These are phyloP conservation scores for Ophion costatus DNA, from an alignment of 2,888 invertebrate genomes.

Conservation along the genomic window DNA sequence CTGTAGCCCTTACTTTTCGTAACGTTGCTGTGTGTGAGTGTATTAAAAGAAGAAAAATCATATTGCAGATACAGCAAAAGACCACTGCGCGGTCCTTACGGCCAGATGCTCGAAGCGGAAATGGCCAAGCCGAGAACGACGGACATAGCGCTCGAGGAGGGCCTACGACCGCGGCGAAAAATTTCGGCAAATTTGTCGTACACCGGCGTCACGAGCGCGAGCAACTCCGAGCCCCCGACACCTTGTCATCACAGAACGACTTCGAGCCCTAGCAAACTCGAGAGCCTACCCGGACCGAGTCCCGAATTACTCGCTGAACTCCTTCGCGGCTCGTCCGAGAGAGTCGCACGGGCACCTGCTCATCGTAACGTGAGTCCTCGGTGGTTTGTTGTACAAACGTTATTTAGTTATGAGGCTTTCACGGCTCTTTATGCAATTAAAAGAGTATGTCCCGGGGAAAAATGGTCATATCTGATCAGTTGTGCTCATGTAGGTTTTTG, in stretches of 20 bases:
- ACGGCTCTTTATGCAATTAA: no score
- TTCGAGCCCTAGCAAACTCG: constrained; percentile 91
- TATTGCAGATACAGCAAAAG: constrained; percentile 88
- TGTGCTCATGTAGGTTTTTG: no score
- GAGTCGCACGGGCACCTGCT: constrained; percentile 85
- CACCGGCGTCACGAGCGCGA: constrained; percentile 72
- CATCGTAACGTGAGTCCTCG: constrained; percentile 79
- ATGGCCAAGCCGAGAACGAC: constrained; percentile 89
- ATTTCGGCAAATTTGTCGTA: constrained; percentile 86
- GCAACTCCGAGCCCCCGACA: constrained; percentile 83
- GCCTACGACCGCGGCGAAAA: constrained; percentile 85
- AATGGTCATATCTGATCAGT: no score
- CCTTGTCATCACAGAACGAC: constrained; percentile 91
- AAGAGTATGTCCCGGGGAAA: no score
- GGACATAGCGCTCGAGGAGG: constrained; percentile 77
- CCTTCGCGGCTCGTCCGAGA: constrained; percentile 92
- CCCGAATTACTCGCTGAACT: constrained; percentile 91
- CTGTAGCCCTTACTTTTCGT: background rate
- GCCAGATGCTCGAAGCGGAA: constrained; percentile 92
- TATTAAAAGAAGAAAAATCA: no score
- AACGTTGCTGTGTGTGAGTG: background rate
- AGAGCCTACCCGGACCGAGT: constrained; percentile 86
- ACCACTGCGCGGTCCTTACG: constrained; percentile 90
- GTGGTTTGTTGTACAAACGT: background rate
- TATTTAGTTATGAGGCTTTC: no score